Conservation (phyloP, 2,888 invertebrate genomes). For the Melanostoma mellinum region DNA sequence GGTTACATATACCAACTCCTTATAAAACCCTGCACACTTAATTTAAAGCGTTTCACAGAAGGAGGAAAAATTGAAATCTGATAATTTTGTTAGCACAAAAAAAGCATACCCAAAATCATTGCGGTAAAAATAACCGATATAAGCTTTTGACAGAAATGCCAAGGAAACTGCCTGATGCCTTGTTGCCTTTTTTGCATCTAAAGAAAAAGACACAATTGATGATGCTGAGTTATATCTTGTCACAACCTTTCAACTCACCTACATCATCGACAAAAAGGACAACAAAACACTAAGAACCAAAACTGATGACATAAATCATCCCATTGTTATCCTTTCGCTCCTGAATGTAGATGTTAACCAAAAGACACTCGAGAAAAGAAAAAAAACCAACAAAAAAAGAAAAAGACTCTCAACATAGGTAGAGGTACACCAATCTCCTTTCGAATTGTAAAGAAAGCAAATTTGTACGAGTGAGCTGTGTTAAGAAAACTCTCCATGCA, state of each 20-base stretch:
- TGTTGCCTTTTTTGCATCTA: not conserved
- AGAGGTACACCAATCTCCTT: not conserved
- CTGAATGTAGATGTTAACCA: conserved; percentile 65
- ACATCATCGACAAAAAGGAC: conserved; percentile 35
- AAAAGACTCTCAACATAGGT: not conserved
- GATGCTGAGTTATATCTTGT: conserved; percentile 55
- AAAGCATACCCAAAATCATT: too few species aligned
- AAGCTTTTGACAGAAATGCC: too few species aligned
- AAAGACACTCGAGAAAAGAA: conserved; percentile 44
- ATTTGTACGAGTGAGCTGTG: conserved; percentile 20
- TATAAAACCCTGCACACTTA: too few species aligned
- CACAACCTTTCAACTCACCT: conserved; percentile 50
- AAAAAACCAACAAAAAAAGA: conserved; percentile 12
- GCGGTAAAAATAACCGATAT: too few species aligned
- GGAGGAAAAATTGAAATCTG: too few species aligned
- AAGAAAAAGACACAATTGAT: conserved; percentile 63
- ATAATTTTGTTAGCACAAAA: too few species aligned
- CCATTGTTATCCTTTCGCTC: conserved; percentile 65
- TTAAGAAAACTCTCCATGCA: conserved; percentile 48
- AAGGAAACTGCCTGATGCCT: too few species aligned
- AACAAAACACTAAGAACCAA: conserved; percentile 56
- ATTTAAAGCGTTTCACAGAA: too few species aligned
- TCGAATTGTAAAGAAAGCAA: conserved; percentile 25
- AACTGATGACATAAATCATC: conserved; percentile 68
- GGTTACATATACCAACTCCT: too few species aligned